Conservation (phyloP, 1,140 invertebrate species). For the Diorhabda elongata region DNA sequence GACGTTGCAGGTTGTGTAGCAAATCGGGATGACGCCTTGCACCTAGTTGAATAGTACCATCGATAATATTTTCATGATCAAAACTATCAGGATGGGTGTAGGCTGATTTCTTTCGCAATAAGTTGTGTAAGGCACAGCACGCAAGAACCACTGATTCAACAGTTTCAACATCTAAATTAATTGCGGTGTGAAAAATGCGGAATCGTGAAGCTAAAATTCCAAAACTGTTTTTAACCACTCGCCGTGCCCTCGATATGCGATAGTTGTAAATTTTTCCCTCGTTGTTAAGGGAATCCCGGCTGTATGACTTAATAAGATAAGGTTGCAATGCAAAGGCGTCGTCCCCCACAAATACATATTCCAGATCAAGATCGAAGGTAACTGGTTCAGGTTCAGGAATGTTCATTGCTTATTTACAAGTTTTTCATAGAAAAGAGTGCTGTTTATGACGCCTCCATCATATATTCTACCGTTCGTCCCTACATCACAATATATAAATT, state of each 20-base stretch:
- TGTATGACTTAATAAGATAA: constrained; percentile 9
- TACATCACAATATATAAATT: constrained; percentile 48
- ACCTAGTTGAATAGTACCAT: constrained; percentile 17
- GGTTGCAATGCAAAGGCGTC: constrained; percentile 43
- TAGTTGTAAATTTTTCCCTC: constrained; percentile 13
- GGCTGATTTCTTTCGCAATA: constrained; percentile 16
- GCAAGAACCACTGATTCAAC: constrained; percentile 22
- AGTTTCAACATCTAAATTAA: constrained; percentile 18
- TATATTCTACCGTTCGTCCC: constrained; percentile 36
- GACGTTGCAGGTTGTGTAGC: constrained; percentile 13
- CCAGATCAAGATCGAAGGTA: not conserved
- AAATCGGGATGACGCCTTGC: constrained; percentile 13
- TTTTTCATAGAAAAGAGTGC: constrained; percentile 29
- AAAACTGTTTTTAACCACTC: constrained; percentile 15
- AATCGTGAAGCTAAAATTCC: constrained; percentile 15
- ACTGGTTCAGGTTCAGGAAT: constrained; percentile 20
- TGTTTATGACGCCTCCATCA: constrained; percentile 43
- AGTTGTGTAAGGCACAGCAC: constrained; percentile 24
- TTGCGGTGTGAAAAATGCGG: constrained; percentile 38
- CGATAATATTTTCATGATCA: constrained; percentile 19
- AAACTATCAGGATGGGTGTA: constrained; percentile 18
- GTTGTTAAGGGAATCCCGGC: constrained; percentile 6
- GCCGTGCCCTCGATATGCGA: constrained; percentile 16
- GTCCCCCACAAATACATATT: constrained; percentile 20
- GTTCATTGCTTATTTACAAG: constrained; percentile 16